phyloP scores from a whole-genome alignment of 1,140 invertebrate genomes.

The Andricus grossulariae region DNA sequence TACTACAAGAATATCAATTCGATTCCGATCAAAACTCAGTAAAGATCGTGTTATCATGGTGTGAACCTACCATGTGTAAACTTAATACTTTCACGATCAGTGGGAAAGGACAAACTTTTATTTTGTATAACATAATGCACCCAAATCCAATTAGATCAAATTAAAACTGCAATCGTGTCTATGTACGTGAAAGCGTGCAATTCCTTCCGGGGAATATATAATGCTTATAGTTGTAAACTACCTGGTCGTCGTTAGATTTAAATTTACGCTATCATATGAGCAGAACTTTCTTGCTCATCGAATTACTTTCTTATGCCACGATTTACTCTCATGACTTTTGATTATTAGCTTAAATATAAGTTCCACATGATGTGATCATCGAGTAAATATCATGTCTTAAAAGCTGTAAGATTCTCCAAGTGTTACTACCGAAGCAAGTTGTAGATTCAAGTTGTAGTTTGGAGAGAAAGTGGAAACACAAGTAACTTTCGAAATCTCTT shows the following conservation, averaged over 20 bases:
- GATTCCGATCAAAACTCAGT: too few relatives aligned
- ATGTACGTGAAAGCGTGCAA: not conserved
- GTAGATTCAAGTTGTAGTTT: not conserved
- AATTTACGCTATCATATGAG: not conserved
- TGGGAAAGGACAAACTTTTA: too few relatives aligned
- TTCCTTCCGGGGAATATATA: not conserved
- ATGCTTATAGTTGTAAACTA: conserved; percentile 3
- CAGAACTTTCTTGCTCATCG: conserved; percentile 19
- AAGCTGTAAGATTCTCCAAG: not conserved
- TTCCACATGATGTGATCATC: not conserved
- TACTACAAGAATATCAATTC: too few relatives aligned
- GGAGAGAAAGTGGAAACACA: not conserved
- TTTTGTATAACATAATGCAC: too few relatives aligned
- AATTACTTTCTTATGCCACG: conserved; percentile 13
- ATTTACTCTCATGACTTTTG: conserved; percentile 14
- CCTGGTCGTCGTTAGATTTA: not conserved
- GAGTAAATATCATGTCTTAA: not conserved
- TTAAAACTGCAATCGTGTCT: not conserved
- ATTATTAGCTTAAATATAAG: not conserved
- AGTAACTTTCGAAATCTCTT: too few relatives aligned
- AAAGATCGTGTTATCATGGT: too few relatives aligned
- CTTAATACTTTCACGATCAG: too few relatives aligned
- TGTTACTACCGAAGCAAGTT: conserved; percentile 14
- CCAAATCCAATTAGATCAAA: not conserved
- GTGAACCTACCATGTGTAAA: too few relatives aligned